A percentile compares a stretch with the other conserved stretches of the same genome.
phyloP scores from a whole-genome alignment of 35 echinoderm and acorn worm species.

The Patiria miniata region DNA sequence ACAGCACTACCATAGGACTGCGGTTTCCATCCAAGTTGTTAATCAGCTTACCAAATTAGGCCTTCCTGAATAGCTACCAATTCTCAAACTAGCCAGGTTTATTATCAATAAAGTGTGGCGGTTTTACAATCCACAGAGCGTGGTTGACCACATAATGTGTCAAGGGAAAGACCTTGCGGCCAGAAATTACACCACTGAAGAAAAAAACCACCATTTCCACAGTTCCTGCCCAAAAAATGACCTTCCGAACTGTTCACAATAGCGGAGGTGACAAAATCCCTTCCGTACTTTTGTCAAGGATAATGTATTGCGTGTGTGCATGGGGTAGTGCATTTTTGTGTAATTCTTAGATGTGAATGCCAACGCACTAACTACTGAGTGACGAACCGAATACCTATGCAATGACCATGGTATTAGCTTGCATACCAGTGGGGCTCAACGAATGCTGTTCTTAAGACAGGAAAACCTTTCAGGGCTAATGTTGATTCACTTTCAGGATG shows the following conservation, averaged over 20 bases:
- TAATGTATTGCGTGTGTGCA: no score
- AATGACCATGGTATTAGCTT: not conserved
- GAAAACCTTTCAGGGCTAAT: no score
- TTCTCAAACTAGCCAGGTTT: not conserved
- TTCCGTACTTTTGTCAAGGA: not conserved
- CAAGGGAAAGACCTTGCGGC: not conserved
- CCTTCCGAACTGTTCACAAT: not conserved
- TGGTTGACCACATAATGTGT: not conserved
- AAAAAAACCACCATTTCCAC: not conserved
- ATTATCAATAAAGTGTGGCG: not conserved
- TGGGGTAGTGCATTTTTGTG: not conserved
- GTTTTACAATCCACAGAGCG: not conserved
- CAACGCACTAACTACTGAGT: not conserved
- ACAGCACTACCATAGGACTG: no score
- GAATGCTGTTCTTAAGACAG: no score
- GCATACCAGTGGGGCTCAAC: not conserved
- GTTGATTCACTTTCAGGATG: no score
- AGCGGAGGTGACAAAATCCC: not conserved
- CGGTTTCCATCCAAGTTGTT: not conserved
- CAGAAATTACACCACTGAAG: not conserved
- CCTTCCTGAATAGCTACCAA: not conserved
- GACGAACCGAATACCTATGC: not conserved
- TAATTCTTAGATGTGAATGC: no score
- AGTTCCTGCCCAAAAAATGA: not conserved
- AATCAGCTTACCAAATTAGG: constrained; percentile 18